phyloP scores from a whole-genome alignment of 2,888 invertebrate genomes.

The Magallana nippona region DNA sequence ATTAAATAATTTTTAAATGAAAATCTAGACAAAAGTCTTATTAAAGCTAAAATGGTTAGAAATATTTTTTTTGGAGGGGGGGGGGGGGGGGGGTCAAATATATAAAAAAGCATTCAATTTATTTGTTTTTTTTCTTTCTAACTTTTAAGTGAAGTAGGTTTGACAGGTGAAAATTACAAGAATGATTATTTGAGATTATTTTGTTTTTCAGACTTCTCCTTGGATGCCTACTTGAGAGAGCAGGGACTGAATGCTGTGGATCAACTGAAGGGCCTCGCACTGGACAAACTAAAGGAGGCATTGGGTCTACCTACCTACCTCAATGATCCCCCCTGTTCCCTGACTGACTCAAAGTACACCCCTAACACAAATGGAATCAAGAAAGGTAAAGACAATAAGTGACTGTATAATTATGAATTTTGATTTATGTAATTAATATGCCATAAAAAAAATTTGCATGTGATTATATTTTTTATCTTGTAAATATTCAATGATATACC shows the following conservation, averaged over 20 bases:
- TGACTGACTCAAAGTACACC: conserved; percentile 32
- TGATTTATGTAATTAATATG: neutral
- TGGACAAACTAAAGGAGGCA: conserved; percentile 38
- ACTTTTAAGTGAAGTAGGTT: too few relatives aligned
- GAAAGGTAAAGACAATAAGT: conserved; percentile 36
- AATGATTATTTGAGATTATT: neutral
- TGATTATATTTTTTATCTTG: too few relatives aligned
- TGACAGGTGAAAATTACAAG: too few relatives aligned
- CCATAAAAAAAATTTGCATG: too few relatives aligned
- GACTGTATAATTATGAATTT: too few relatives aligned
- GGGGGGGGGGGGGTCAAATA: too few relatives aligned
- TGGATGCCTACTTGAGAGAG: conserved; percentile 35
- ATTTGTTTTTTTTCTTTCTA: too few relatives aligned
- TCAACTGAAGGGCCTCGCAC: neutral
- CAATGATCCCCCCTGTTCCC: conserved; percentile 22
- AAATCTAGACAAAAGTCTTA: too few relatives aligned
- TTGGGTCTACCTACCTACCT: conserved; percentile 41
- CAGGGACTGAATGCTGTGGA: conserved; percentile 25
- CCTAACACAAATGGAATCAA: conserved; percentile 37
- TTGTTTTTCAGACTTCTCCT: conserved; percentile 41
- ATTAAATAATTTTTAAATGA: too few relatives aligned
- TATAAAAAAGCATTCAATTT: too few relatives aligned
- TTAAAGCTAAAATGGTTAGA: too few relatives aligned
- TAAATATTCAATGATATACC: neutral
- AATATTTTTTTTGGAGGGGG: too few relatives aligned